Evolutionary conservation across 2,888 invertebrate species (phyloP).

Genomic region (Invenusta paracnida): DNA sequence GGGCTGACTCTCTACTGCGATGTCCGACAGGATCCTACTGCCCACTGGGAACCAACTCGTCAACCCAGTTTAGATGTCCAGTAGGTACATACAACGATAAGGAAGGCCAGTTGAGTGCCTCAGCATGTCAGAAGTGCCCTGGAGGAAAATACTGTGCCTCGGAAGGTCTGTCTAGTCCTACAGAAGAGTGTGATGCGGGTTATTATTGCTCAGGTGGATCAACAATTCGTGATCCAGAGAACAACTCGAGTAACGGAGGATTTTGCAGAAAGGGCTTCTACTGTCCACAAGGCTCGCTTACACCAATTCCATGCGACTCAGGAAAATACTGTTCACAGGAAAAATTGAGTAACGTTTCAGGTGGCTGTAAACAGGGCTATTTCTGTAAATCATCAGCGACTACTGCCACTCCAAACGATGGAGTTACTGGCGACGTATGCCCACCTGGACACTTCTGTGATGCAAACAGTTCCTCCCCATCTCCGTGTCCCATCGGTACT

Average conservation of each 20-base stretch:
- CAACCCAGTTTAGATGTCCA: conserved; percentile 35
- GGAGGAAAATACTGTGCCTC: conserved; percentile 55
- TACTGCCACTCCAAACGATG: conserved; percentile 49
- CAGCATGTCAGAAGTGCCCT: conserved; percentile 52
- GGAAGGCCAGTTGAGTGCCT: background rate
- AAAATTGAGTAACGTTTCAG: background rate
- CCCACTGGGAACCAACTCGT: conserved; percentile 50
- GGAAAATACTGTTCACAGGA: conserved; percentile 53
- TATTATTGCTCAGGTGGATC: conserved; percentile 55
- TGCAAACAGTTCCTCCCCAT: conserved; percentile 48
- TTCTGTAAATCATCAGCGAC: background rate
- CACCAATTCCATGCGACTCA: conserved; percentile 51
- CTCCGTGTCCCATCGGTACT: conserved; percentile 50
- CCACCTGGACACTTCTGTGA: conserved; percentile 55
- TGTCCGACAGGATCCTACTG: conserved; percentile 5
- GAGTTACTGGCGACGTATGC: conserved; percentile 54
- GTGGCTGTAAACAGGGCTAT: background rate
- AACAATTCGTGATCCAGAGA: conserved; percentile 49
- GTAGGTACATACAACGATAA: conserved; percentile 18
- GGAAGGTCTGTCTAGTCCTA: conserved; percentile 49
- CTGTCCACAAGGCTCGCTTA: conserved; percentile 53
- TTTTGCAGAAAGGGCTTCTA: conserved; percentile 52
- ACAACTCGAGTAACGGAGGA: background rate
- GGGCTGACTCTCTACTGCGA: conserved; percentile 49
- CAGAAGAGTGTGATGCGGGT: conserved; percentile 52